Evolutionary conservation across 1,140 invertebrate species (phyloP).

Genomic region (Brachionus paranguensis): DNA sequence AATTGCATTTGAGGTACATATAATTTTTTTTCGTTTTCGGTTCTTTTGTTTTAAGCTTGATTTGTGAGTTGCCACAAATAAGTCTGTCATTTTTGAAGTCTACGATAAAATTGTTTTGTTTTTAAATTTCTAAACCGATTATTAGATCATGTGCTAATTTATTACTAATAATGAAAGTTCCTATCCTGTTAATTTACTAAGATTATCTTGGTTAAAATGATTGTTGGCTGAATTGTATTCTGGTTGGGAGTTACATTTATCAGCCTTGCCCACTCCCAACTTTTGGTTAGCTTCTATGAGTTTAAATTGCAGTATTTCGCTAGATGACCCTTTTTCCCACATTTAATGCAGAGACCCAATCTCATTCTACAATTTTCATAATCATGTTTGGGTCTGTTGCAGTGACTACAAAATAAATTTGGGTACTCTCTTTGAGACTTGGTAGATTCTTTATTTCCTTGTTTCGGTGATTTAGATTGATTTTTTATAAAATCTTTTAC

Average conservation of each 20-base stretch:
- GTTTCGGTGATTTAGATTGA: neutral
- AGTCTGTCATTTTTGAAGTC: neutral
- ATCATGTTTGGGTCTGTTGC: neutral
- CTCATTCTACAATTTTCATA: neutral
- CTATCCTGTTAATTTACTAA: neutral
- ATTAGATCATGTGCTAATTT: too few relatives aligned
- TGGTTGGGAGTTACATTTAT: neutral
- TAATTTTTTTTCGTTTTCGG: neutral
- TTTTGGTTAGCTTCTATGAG: neutral
- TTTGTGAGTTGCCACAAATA: neutral
- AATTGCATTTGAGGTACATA: too few relatives aligned
- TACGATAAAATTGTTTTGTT: neutral
- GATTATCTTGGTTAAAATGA: neutral
- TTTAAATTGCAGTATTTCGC: neutral
- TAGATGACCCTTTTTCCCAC: neutral
- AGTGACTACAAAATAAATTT: neutral
- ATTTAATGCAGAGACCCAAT: neutral
- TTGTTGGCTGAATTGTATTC: neutral
- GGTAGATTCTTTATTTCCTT: neutral
- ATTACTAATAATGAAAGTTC: too few relatives aligned
- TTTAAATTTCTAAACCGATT: neutral
- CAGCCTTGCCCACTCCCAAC: neutral
- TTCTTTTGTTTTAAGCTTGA: neutral
- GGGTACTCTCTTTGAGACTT: neutral
- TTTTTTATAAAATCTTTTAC: slow-evolving; percentile 7